Percentiles rank a stretch among this genome's conserved stretches.
Conservation (phyloP, 1,140 invertebrate genomes). For the Sarcophaga bullata region DNA sequence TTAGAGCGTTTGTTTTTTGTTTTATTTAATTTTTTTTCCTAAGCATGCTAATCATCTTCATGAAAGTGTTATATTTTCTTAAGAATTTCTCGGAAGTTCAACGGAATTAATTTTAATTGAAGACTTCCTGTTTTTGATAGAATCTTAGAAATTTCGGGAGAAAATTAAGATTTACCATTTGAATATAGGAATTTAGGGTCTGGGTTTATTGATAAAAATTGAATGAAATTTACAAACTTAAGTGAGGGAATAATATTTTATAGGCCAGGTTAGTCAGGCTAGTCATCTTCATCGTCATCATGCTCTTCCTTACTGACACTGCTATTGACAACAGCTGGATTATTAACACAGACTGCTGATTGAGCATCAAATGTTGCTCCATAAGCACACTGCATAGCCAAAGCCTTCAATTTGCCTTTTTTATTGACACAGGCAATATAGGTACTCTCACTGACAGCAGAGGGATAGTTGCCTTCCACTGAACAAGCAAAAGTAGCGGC, state of each 20-base stretch:
- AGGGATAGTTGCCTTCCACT: not conserved
- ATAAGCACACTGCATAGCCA: constrained; percentile 25
- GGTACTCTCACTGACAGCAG: not conserved
- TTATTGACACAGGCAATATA: constrained; percentile 37
- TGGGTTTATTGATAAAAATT: not conserved
- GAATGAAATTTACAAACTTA: constrained; percentile 4
- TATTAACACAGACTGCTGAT: not conserved
- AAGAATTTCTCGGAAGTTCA: not conserved
- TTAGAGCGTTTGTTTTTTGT: not conserved
- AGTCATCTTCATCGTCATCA: constrained; percentile 13
- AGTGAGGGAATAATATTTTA: not conserved
- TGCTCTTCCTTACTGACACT: not conserved
- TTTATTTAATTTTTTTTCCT: not conserved
- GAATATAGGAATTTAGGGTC: not conserved
- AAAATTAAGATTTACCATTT: not conserved
- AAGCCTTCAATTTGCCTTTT: constrained; percentile 30
- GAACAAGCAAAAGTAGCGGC: constrained; percentile 24
- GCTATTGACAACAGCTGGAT: not conserved
- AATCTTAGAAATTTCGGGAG: not conserved
- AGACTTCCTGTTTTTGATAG: not conserved
- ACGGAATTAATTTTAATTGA: not conserved
- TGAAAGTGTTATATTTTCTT: not conserved
- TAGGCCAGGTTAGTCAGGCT: not conserved
- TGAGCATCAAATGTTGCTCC: constrained; percentile 12
- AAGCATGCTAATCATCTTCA: not conserved